Evolutionary conservation across 2,888 invertebrate genomes (phyloP).

Genomic region (Trissonchulus latispiculum): DNA sequence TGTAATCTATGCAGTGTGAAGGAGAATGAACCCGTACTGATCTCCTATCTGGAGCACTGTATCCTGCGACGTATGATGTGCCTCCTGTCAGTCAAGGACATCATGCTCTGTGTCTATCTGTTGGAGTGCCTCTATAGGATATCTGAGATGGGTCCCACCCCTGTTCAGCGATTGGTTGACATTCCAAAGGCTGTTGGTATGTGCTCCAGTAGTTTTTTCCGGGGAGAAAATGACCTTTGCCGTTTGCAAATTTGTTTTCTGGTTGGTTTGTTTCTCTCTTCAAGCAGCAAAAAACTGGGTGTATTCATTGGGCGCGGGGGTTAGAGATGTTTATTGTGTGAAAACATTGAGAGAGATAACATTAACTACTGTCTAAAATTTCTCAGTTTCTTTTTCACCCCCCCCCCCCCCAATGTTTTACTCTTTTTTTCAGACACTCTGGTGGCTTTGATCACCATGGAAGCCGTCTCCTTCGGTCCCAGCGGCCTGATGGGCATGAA

Average conservation of each 20-base stretch:
- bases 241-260: too few species aligned
- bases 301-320: too few species aligned
- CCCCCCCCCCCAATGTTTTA: too few species aligned
- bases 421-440: constrained; percentile 45
- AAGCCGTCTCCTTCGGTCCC: constrained; percentile 91
- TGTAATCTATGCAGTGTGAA: constrained; percentile 81
- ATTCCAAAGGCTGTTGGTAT: constrained; percentile 78
- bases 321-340: too few species aligned
- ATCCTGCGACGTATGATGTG: constrained; percentile 47
- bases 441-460: constrained; percentile 49
- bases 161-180: constrained; percentile 73
- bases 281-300: too few species aligned
- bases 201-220: too few species aligned
- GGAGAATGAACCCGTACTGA: constrained; percentile 69
- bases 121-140: constrained; percentile 79
- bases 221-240: too few species aligned
- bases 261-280: too few species aligned
- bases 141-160: constrained; percentile 76
- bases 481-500: constrained; percentile 92
- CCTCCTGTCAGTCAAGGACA: constrained; percentile 79
- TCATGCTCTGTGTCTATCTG: constrained; percentile 86
- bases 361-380: too few species aligned
- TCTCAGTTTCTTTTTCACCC: too few species aligned
- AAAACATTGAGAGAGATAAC: too few species aligned
- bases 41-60: constrained; percentile 61